phyloP scores from a whole-genome alignment of 2,113 vertebrate species.

The Ailurus styani region DNA sequence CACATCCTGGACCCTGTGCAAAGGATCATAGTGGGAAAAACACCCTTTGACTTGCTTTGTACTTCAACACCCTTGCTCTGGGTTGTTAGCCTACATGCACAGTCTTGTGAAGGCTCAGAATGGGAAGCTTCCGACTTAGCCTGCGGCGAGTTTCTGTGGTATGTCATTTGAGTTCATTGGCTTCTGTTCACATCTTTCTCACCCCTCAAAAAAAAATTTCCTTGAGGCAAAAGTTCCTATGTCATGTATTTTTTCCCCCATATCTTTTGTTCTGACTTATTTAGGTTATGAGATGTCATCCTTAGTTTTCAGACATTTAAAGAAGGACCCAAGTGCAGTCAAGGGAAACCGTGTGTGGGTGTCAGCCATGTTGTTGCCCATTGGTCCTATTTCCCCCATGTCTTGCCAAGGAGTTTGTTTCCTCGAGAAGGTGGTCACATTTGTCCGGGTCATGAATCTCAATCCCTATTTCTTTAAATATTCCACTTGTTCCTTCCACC shows the following conservation, averaged over 20 bases:
- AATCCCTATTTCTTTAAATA: not conserved
- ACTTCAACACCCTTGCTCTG: fast-evolving
- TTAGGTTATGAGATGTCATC: not conserved
- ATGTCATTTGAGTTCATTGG: not conserved
- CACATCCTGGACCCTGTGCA: not conserved
- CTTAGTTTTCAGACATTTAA: not conserved
- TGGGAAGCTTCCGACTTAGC: not conserved
- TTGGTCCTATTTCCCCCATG: not conserved
- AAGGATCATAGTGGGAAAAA: not conserved
- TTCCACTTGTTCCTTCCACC: not conserved
- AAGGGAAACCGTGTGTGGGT: fast-evolving
- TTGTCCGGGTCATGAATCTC: not conserved
- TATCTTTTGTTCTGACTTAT: not conserved
- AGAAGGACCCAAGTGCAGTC: not conserved
- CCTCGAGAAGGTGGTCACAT: not conserved
- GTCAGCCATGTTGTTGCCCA: fast-evolving
- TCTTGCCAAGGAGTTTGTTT: not conserved
- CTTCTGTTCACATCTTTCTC: not conserved
- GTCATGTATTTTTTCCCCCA: not conserved
- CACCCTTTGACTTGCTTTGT: not conserved
- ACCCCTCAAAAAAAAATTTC: not conserved
- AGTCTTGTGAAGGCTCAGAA: not conserved
- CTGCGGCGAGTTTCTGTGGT: fast-evolving
- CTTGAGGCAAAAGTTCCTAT: not conserved
- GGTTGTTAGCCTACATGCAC: not conserved